Evolutionary conservation across 1,140 invertebrate genomes (phyloP).

Genomic region (Alviniconcha marisindica): DNA sequence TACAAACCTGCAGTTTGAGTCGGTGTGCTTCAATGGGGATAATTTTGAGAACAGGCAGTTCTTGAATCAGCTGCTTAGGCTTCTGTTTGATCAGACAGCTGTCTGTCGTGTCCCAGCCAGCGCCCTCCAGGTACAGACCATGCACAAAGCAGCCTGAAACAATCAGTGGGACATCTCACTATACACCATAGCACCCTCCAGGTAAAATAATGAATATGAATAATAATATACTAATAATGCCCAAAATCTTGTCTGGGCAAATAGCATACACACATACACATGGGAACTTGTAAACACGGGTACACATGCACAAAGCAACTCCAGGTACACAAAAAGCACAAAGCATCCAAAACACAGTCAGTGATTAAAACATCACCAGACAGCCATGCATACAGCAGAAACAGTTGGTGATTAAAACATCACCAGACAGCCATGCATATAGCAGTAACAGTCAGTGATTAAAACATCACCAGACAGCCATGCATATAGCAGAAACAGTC

Average conservation of each 20-base stretch:
- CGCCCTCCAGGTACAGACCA: slow-evolving; percentile 76
- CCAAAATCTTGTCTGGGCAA: not conserved
- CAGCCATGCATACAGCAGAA: too few relatives aligned
- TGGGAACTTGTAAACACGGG: too few relatives aligned
- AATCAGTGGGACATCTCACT: slow-evolving; percentile 31
- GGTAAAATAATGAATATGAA: not conserved
- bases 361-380: too few relatives aligned
- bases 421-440: too few relatives aligned
- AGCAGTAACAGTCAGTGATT: too few relatives aligned
- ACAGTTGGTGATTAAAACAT: too few relatives aligned
- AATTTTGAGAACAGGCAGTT: slow-evolving; percentile 88
- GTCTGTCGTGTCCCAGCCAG: slow-evolving; percentile 85
- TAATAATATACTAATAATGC: not conserved
- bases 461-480: too few relatives aligned
- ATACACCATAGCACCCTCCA: too few relatives aligned
- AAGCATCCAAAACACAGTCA: too few relatives aligned
- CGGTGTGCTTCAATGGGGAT: slow-evolving; percentile 90
- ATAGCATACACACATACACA: not conserved
- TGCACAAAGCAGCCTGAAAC: slow-evolving; percentile 77
- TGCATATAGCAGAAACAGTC: too few relatives aligned
- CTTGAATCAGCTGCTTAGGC: slow-evolving; percentile 89
- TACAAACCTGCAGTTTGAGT: slow-evolving; percentile 89
- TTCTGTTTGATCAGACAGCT: slow-evolving; percentile 84
- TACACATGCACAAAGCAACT: too few relatives aligned
- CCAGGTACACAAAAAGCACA: too few relatives aligned